Conservation (phyloP, 2,888 invertebrate species). For the Sphaerophoria rueppellii region DNA sequence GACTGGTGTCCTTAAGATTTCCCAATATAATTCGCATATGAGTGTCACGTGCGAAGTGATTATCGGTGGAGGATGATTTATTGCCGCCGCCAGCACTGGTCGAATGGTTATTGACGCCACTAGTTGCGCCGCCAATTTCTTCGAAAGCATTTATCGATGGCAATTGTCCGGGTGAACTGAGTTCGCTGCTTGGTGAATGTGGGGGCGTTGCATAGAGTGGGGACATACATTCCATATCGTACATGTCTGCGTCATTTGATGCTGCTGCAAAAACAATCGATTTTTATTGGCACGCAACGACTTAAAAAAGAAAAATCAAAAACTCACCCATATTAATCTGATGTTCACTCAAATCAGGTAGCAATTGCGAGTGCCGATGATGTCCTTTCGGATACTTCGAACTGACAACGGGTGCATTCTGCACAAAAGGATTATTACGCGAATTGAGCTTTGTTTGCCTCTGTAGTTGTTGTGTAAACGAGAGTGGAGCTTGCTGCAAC, state of each 20-base stretch:
- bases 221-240: constrained; percentile 83
- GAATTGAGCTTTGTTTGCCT: constrained; percentile 81
- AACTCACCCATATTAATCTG: constrained; percentile 79
- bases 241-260: constrained; percentile 82
- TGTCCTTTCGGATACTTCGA: constrained; percentile 79
- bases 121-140: constrained; percentile 79
- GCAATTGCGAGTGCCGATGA: constrained; percentile 81
- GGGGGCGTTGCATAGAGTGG: constrained; percentile 93
- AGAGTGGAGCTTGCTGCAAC: constrained; percentile 85
- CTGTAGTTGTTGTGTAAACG: constrained; percentile 96
- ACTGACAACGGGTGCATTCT: constrained; percentile 78
- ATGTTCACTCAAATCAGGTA: constrained; percentile 82
- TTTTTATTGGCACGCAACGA: too few species aligned
- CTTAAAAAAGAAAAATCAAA: constrained; percentile 4
- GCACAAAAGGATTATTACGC: constrained; percentile 80
- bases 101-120: constrained; percentile 62
- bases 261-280: constrained; percentile 55
- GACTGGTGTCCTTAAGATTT: constrained; percentile 82
- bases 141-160: constrained; percentile 81
- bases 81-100: constrained; percentile 68
- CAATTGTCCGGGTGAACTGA: constrained; percentile 83
- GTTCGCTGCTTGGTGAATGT: constrained; percentile 87
- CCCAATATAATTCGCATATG: constrained; percentile 95
- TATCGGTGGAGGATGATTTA: constrained; percentile 85
- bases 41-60: constrained; percentile 94